Base-by-base conservation (phyloP, 2,113 vertebrate species). In the Tangachromis dhanisi region DNA sequence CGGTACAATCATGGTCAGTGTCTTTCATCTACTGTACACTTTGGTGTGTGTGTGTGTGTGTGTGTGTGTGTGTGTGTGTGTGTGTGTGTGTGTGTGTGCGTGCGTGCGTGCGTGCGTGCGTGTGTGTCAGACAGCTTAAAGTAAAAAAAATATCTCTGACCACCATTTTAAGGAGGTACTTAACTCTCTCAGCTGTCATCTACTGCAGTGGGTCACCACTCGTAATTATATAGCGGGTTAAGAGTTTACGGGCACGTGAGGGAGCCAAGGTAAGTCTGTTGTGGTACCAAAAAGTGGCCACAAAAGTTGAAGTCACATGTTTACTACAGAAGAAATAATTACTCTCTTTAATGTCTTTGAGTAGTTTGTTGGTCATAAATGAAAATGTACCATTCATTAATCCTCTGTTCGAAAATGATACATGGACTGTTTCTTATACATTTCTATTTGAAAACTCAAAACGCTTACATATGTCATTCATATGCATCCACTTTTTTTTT, bases 21-120 rank as follows among this genome's bases (percentile, higher is more conserved):
- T 89, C 94, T 95, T 93, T 94, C 82, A 93, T 95, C 92, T 90
- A 80, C 87, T 83, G 92, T 83, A 91, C 90, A 63, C 86, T 86
- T 90, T 84, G 71, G 83, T 88, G 82, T 91, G n/a, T 33, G 88
- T 85, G 40, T 61, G 81, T 89, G 83, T 91, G 19, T 31, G 88
- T 86, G 81, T 88, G 83, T 90, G 19, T 31, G 88, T 86, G 35
- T 19, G 81, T 89, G 83, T 91, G 19, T 31, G 88, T 84, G 35
- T 49, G 80, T 89, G 83, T 91, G 19, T 26, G 86, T 84, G 35
- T 51, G 35, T 51, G 5, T 91, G 81, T 89, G 83, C 90, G 19
- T 31, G 88, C 84, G 38, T 53, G 51, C 90, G 81, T 89, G 81
- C 89, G 19, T 26, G 88, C 83, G 38, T 24, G 53, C 89, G 57